A percentile compares a stretch with the other conserved stretches of the same genome.
phyloP scores from a whole-genome alignment of 2,888 invertebrate genomes.

The Oxytorus armatus region DNA sequence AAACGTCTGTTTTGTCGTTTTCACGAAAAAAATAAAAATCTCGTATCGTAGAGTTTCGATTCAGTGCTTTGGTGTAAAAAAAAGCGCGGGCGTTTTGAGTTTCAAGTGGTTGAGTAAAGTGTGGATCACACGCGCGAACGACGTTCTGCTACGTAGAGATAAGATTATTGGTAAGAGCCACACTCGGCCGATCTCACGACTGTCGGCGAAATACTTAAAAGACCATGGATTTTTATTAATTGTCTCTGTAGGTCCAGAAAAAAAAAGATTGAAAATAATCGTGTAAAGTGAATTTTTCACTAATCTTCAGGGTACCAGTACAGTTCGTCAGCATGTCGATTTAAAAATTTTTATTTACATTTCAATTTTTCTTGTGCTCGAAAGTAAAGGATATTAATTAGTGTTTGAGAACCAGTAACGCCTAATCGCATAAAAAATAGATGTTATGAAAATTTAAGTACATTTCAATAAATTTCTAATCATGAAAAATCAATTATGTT shows the following conservation, averaged over 20 bases:
- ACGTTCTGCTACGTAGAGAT: slow-evolving; percentile 59
- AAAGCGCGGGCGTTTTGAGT: slow-evolving; percentile 40
- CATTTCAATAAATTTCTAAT: no score
- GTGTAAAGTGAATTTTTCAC: background rate
- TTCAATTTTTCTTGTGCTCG: no score
- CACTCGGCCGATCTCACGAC: slow-evolving; percentile 11
- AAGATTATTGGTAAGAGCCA: slow-evolving; percentile 59
- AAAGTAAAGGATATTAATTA: no score
- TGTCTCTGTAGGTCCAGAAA: background rate
- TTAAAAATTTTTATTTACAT: no score
- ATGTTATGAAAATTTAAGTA: no score
- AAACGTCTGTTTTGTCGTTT: slow-evolving; percentile 60
- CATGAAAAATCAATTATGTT: no score
- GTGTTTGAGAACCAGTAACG: no score
- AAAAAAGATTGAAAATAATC: background rate
- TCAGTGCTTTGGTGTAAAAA: slow-evolving; percentile 5
- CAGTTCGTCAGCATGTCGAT: no score
- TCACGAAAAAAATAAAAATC: slow-evolving; percentile 23
- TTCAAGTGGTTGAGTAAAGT: slow-evolving; percentile 34
- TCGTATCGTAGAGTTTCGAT: background rate
- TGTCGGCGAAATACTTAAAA: slow-evolving; percentile 30
- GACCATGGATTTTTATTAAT: slow-evolving; percentile 1
- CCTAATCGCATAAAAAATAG: no score
- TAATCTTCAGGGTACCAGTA: no score
- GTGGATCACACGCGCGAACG: slow-evolving; percentile 27